A percentile compares a stretch with the other conserved stretches of the same genome.
These are phyloP conservation scores for Carposina sasakii DNA, from an alignment of 1,140 invertebrate species.

Conservation along the genomic window DNA sequence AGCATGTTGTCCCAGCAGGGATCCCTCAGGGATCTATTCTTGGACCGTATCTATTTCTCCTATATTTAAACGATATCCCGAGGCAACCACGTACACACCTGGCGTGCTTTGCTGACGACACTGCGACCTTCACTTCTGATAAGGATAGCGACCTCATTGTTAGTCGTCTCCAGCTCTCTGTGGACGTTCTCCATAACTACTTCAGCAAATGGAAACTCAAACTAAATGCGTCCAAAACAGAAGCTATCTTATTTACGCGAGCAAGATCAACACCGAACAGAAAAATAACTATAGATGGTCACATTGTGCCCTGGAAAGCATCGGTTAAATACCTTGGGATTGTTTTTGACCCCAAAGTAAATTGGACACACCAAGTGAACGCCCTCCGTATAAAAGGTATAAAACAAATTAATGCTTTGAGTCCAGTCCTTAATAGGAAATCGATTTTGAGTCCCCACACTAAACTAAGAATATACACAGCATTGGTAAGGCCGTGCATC, in stretches of 20 bases:
- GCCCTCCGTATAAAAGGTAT: neutral
- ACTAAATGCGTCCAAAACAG: neutral
- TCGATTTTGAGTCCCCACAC: neutral
- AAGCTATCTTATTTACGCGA: neutral
- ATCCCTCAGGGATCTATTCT: slow-evolving; percentile 1
- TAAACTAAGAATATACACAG: neutral
- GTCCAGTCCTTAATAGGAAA: neutral
- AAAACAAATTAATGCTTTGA: neutral
- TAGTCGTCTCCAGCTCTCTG: neutral
- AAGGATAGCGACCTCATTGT: neutral
- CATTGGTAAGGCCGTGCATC: neutral
- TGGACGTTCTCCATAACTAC: neutral
- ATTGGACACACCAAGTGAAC: neutral
- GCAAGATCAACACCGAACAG: neutral
- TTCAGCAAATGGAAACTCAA: slow-evolving; percentile 1
- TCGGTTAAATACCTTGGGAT: neutral
- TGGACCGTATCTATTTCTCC: neutral
- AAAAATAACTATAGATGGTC: neutral
- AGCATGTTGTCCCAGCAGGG: neutral
- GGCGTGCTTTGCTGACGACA: neutral
- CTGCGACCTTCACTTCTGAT: neutral
- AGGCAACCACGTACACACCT: neutral
- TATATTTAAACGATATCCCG: neutral
- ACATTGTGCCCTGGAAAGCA: neutral
- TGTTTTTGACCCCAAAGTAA: neutral